Evolutionary conservation across 2,113 vertebrate genomes (phyloP), one percentile per base, ranked within the genome.

Genomic region (Thalassoma bifasciatum): DNA sequence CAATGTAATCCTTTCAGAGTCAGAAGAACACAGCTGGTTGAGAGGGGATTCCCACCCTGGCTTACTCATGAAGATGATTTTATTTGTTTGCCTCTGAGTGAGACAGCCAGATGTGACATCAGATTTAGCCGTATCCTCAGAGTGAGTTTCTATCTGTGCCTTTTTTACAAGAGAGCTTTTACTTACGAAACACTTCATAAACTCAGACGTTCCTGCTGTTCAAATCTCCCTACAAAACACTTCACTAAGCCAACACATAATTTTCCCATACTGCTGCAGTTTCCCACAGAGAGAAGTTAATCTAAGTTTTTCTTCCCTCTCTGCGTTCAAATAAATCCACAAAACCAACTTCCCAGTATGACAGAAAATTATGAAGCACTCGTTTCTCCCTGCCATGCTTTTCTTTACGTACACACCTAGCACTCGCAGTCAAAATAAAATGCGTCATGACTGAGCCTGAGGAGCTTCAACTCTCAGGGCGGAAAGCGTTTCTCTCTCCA

Each of bases 401-500:
- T 38, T 49, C 17, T 40, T 16, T 30, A 26, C 3, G 2, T 66
- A 14, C 19, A 38, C 26, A 24, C 13, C 8, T 26, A 22, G 30
- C 46, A 13, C 51, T 63, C 17, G 0, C 8, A 36, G 59, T 12
- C 57, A 58, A 62, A 79, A 34, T 58, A 26, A 61, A 61, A 65
- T 21, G 72, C 46, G 66, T 77, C 77, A 70, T 10, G 30, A 19
- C 59, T 30, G 50, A 67, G 53, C 66, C 44, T 3, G 46, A 51
- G 21, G 66, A 40, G 36, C 23, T 50, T 72, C 44, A 57, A 72
- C 72, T 75, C 79, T 75, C 82, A 23, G 44, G 72, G 72, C 67
- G 68, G 65, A 71, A 85, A 70, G 12, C 53, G 68, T 78, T 72
- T 51, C 61, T 26, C 67, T 88, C 89, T 81, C 88, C 77, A 58